Conservation (phyloP, 2,888 invertebrate genomes). For the Bimastos eiseni region DNA sequence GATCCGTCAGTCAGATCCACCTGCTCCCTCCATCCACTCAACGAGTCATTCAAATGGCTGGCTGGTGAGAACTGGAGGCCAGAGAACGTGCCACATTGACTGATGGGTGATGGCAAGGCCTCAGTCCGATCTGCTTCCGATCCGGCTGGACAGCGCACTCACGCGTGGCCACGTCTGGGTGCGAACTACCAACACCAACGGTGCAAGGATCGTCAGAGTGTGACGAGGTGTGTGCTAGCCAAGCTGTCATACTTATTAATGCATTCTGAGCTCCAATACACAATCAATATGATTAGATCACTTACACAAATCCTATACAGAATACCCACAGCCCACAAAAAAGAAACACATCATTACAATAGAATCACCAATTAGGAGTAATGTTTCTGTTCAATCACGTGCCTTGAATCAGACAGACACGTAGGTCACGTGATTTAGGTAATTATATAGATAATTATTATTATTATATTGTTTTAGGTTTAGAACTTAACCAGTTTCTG, state of each 20-base stretch:
- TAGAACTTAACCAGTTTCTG: not conserved
- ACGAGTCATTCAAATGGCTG: not conserved
- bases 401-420: too few species aligned
- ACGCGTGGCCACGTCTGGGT: slow-evolving; percentile 6
- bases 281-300: not conserved
- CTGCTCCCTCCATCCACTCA: not conserved
- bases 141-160: not conserved
- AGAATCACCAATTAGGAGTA: too few species aligned
- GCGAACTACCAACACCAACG: not conserved
- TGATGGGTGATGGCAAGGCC: not conserved
- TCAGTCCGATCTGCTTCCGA: not conserved
- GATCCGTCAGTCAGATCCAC: not conserved
- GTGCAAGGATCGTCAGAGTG: not conserved
- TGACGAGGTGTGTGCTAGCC: not conserved
- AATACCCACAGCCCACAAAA: not conserved
- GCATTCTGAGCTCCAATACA: not conserved
- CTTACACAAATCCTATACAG: not conserved
- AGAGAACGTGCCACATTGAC: not conserved
- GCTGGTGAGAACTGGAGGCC: not conserved
- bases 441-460: too few species aligned
- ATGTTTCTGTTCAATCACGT: too few species aligned
- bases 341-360: not conserved
- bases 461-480: too few species aligned
- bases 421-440: too few species aligned
- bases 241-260: slow-evolving; percentile 6